Conservation (phyloP, 2,113 vertebrate species). For the Sterrhoptilus dennistouni region DNA sequence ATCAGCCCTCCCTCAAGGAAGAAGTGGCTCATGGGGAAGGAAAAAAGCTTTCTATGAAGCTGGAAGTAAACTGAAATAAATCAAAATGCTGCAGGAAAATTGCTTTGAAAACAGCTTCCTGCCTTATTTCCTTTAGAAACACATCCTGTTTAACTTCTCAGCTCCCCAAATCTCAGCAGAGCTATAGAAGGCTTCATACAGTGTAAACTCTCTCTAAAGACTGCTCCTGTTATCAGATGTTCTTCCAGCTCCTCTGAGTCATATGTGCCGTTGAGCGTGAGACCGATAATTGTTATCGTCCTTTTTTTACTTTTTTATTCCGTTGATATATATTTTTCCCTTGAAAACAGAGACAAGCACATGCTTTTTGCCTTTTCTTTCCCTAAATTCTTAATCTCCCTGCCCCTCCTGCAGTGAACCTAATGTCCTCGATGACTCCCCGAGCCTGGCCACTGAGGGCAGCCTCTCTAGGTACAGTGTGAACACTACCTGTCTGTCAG, state of each 20-base stretch:
- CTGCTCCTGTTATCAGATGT: slow-evolving; percentile 53
- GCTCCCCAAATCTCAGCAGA: neutral
- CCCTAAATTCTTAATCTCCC: slow-evolving; percentile 91
- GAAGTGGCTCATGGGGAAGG: neutral
- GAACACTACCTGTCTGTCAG: slow-evolving; percentile 82
- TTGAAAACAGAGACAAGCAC: slow-evolving; percentile 74
- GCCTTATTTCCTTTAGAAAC: neutral
- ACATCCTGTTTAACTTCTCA: neutral
- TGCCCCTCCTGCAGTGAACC: slow-evolving; percentile 98
- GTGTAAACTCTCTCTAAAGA: slow-evolving; percentile 19
- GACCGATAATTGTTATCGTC: slow-evolving; percentile 70
- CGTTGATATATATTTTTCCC: slow-evolving; percentile 69
- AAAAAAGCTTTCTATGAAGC: neutral
- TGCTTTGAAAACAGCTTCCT: neutral
- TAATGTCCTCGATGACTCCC: slow-evolving; percentile 99
- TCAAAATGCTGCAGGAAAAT: neutral
- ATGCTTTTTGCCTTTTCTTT: slow-evolving; percentile 81
- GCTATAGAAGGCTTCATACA: slow-evolving; percentile 19
- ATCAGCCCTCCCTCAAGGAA: neutral
- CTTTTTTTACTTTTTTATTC: slow-evolving; percentile 73
- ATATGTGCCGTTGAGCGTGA: slow-evolving; percentile 67
- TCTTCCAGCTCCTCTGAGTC: slow-evolving; percentile 65
- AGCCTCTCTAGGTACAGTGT: slow-evolving; percentile 99
- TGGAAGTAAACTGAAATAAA: neutral
- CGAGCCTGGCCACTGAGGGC: slow-evolving; percentile 97